Evolutionary conservation across 2,888 invertebrate genomes (phyloP), one percentile per base, ranked within the genome.

Genomic region (Calephelis perditalis): DNA sequence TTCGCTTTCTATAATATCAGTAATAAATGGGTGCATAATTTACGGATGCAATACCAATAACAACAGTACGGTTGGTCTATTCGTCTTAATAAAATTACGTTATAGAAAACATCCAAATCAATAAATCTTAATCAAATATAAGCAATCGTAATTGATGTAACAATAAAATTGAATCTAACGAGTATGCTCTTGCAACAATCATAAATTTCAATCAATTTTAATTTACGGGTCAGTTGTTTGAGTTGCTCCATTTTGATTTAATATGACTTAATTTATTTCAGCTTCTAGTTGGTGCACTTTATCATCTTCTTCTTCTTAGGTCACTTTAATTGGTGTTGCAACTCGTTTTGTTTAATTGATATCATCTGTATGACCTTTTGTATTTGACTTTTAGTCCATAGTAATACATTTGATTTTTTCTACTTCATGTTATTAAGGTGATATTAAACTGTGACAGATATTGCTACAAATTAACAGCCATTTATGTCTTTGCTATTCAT

Each of bases 171-270:
- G 57, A 61, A 62, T 61, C 52, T 54, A 58, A 56, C 47, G 44
- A 56, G 58, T 49, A 58, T 11, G 58, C 60, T 52, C 52, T 54
- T 62, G 54, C 56, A 65, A 65, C 57, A 56, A 52, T 69, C 71
- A 73, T 70, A 70, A 71, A 69, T 59, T 52, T 52, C 35, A 52
- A 52, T 52, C 52, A 52, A 52, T 26, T 11, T 52, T 35, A 40
- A 15, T 52, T 26, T 35, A 52, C 35, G 26, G 52, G 52, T 52
- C 52, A 26, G 26, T 26, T 35, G 26, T 52, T 52, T 52, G 35
- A 26, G 26, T 52, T 52, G 52, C 10, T 35, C 35, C 35, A 35
- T 35, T 52, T 7, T 12, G 52, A 52, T 52, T 52, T 52, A 52
- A 52, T 52, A 7, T 52, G 26, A 4, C 52, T 52, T 49, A 9